phyloP scores from a whole-genome alignment of 1,140 invertebrate genomes.

The Conopomorpha cramerella region DNA sequence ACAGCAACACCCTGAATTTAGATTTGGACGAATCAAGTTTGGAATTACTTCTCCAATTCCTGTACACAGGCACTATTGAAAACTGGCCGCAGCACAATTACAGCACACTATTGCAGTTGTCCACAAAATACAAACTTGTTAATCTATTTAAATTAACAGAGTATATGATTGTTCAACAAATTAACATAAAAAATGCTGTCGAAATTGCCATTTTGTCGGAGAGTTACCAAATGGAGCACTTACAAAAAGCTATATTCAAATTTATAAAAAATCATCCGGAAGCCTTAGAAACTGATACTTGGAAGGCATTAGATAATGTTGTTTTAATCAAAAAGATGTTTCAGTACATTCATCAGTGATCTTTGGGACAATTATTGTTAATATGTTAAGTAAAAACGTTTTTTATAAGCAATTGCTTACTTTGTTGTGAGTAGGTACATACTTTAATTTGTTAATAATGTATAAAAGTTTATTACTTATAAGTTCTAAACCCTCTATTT shows the following conservation, averaged over 20 bases:
- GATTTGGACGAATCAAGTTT: constrained; percentile 24
- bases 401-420: too few relatives aligned
- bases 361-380: too few relatives aligned
- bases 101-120: constrained; percentile 18
- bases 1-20: constrained; percentile 11
- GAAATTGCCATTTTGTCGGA: constrained; percentile 25
- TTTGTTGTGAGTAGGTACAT: too few relatives aligned
- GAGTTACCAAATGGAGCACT: constrained; percentile 22
- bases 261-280: constrained; percentile 27
- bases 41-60: constrained; percentile 25
- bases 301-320: constrained; percentile 28
- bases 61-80: constrained; percentile 30
- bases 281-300: constrained; percentile 25
- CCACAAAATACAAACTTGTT: constrained; percentile 22
- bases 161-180: constrained; percentile 15
- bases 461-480: too few relatives aligned
- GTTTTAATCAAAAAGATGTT: constrained; percentile 29
- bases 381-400: too few relatives aligned
- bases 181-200: constrained; percentile 29
- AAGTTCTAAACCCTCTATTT: too few relatives aligned
- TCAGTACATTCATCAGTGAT: constrained; percentile 14
- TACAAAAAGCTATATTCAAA: constrained; percentile 18
- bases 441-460: too few relatives aligned
- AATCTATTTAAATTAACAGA: constrained; percentile 17
- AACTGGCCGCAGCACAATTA: constrained; percentile 17